Percentiles rank a stretch among this genome's conserved stretches.
phyloP scores from a whole-genome alignment of 2,113 vertebrate species.

The Gavialis gangeticus region DNA sequence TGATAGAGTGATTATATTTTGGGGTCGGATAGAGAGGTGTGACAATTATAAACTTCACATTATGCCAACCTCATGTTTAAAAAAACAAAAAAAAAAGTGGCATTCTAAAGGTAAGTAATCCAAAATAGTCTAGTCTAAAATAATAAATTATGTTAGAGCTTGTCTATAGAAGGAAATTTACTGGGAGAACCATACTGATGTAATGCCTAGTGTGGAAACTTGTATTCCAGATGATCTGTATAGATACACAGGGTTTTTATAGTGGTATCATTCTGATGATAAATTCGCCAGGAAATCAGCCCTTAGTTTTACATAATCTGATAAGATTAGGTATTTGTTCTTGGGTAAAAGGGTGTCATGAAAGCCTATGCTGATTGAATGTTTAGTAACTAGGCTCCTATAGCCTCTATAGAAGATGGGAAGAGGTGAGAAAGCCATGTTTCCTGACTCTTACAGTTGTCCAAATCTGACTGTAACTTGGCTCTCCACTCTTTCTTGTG shows the following conservation, averaged over 20 bases:
- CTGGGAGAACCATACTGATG: background rate
- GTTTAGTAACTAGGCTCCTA: background rate
- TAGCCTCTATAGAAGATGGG: background rate
- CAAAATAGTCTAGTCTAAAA: background rate
- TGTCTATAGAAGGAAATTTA: background rate
- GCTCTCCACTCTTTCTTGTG: no score
- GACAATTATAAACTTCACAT: background rate
- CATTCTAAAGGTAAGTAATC: background rate
- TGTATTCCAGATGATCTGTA: background rate
- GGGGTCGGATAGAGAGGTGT: background rate
- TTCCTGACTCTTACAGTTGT: background rate
- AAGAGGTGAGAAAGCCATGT: no score
- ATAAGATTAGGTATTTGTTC: background rate
- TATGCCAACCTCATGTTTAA: background rate
- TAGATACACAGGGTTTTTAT: background rate
- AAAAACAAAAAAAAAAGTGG: background rate
- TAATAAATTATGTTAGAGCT: background rate
- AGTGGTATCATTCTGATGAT: background rate
- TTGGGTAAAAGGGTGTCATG: fast-evolving
- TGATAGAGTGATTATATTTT: background rate
- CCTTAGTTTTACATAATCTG: background rate
- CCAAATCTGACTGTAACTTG: background rate
- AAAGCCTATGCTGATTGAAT: background rate
- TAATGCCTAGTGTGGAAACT: background rate
- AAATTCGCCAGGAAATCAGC: background rate